Base-by-base conservation (phyloP, 2,888 invertebrate genomes). In the Pyrrhia umbra region DNA sequence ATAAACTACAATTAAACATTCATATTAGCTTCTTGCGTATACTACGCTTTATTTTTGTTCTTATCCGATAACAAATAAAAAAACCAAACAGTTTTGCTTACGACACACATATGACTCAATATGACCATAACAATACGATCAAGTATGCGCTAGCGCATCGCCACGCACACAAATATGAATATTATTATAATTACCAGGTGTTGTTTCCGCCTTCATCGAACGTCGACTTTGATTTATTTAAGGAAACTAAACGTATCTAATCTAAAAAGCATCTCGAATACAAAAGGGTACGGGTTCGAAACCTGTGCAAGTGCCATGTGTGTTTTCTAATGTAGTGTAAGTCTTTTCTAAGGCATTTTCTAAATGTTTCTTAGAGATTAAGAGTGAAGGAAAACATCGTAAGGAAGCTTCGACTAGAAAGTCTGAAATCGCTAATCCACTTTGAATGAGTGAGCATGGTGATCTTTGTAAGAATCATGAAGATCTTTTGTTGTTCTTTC, bases 101-200 rank as follows among this genome's bases (percentile, higher is more conserved):
- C 34, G 20, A 30, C 23, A 60, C 20, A 23, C 15, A 16, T 23
- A 58, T 42, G 51, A 74, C 42, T 55, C 69, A 70, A 75, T 42
- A 70, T 70, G 69, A 55, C 75, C 51, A 68, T 70, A 70, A 52
- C 30, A 59, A 59, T 39, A 60, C 54, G 37, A 47, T 8, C 39
- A 9, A 15, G 46, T 23, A 68, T 68, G 75, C 51, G 75, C 21
- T 1, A 4, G 54, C 42, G 39, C 75, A 43, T 18, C 23, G 21
- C 34, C 9, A 21, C 51, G 70, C 70, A 75, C 20, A 68, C 39
- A 39, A 70, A 70, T 70, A 74, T 61, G 55, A 56, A 60, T 68
- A 70, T 70, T 70, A 70, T 70, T 74, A 9, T 74, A 74, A 70
- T 70, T 20, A 51, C n/a, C 30, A 68, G 51, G 54, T 74, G 42